These are phyloP conservation scores for Phrynocephalus vlangalii DNA, from an alignment of 2,797 vertebrate genomes.

Conservation along the genomic window DNA sequence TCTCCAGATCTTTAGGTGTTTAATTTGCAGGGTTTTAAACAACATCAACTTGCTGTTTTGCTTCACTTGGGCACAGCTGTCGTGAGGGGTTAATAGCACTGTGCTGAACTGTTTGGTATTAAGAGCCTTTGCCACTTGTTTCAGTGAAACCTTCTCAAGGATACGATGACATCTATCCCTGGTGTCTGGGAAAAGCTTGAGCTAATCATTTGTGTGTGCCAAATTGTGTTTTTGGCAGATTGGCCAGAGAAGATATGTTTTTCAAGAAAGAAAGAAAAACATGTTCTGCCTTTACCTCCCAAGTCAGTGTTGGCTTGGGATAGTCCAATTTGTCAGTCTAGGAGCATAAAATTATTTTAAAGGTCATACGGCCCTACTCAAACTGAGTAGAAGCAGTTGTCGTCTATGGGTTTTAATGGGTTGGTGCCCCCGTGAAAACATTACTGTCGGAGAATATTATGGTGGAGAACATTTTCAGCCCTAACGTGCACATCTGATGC, in stretches of 20 bases:
- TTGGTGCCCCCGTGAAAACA: no score
- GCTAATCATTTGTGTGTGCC: constrained; percentile 63
- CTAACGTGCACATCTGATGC: background rate
- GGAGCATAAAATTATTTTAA: constrained; percentile 62
- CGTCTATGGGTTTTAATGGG: background rate
- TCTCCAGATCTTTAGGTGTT: background rate
- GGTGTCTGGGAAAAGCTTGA: constrained; percentile 66
- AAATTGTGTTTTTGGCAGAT: constrained; percentile 70
- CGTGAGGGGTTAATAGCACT: background rate
- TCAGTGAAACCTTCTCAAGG: constrained; percentile 17
- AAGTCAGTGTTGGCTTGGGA: constrained; percentile 69
- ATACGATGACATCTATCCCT: constrained; percentile 54
- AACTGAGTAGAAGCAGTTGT: constrained; percentile 20
- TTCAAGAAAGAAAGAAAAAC: constrained; percentile 7
- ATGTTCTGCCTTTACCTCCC: constrained; percentile 45
- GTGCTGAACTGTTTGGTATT: background rate
- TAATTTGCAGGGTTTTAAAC: background rate
- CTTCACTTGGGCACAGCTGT: background rate
- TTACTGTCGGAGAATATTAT: no score
- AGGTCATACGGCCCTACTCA: constrained; percentile 1
- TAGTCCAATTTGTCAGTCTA: constrained; percentile 64
- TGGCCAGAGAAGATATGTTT: constrained; percentile 14
- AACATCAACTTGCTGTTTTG: background rate
- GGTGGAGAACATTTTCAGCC: background rate
- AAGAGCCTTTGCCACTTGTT: background rate